Evolutionary conservation across 2,113 vertebrate species (phyloP).

Genomic region (Cebus imitator): DNA sequence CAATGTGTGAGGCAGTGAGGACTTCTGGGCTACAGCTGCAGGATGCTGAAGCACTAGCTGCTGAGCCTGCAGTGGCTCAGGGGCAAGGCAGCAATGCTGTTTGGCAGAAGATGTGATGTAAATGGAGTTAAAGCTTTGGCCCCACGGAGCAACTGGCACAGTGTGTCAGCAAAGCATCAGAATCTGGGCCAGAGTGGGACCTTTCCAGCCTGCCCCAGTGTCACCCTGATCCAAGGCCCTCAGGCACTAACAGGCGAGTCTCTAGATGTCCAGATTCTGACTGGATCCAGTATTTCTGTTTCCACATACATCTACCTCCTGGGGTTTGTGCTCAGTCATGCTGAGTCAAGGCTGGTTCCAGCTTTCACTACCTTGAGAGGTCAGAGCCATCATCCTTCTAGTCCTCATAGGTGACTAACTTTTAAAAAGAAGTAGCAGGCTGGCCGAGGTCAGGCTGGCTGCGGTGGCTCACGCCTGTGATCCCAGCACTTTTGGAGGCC

Average conservation of each 20-base stretch:
- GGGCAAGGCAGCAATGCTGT: not conserved
- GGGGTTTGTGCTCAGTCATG: not conserved
- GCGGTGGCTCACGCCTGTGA: too few relatives aligned
- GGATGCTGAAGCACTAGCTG: not conserved
- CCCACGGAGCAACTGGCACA: too few relatives aligned
- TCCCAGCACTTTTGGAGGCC: too few relatives aligned
- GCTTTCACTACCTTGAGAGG: not conserved
- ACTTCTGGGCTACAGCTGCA: not conserved
- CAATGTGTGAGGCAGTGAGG: not conserved
- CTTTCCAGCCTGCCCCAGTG: not conserved
- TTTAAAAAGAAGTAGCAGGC: not conserved
- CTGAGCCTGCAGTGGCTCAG: not conserved
- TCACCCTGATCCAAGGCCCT: not conserved
- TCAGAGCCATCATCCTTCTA: not conserved
- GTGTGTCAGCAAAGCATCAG: not conserved
- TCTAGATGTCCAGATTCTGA: not conserved
- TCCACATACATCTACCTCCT: not conserved
- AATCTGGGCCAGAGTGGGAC: not conserved
- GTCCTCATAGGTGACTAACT: not conserved
- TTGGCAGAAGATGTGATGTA: not conserved
- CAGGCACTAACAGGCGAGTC: not conserved
- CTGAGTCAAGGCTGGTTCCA: not conserved
- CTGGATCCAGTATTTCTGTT: not conserved
- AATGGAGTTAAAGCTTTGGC: not conserved
- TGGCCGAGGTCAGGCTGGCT: too few relatives aligned